Evolutionary conservation across 2,888 invertebrate genomes (phyloP), one percentile per base, ranked within the genome.

Genomic region (Polydrusus pterygomalis): DNA sequence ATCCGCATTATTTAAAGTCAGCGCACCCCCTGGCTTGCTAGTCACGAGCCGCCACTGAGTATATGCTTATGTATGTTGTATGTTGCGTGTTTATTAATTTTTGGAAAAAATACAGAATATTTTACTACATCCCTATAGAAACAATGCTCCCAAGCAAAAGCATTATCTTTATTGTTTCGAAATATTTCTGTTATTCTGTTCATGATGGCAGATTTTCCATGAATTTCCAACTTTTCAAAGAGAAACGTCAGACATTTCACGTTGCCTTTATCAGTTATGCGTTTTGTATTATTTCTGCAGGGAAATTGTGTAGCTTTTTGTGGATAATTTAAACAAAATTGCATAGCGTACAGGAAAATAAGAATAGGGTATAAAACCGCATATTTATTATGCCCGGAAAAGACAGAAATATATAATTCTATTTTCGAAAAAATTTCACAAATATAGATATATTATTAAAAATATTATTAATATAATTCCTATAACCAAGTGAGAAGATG

Each of bases 221-320:
- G 68, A 74, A 74, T 62, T 74, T 74, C 62, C 69, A 74, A 38
- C 68, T 69, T 58, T 74, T 74, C 68, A 68, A 68, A 67, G 60
- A 60, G 62, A 68, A 68, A 74, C 60, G 74, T 69, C 69, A 69
- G 74, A 69, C 70, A 40, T 68, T 74, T 60, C 69, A 67, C 69
- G 68, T 74, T 54, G 34, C 38, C 74, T 69, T 68, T 74, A 68
- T 74, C 74, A 74, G 68, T 74, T 74, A 74, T 74, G 74, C 74
- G 43, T 34, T 63, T 38, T 67, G 69, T 74, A 68, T 40, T 68
- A 56, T 69, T 25, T 68, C 54, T 30, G 34, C 54, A 51, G 17
- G 54, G 58, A 65, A 72, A 71, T 64, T 71, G 58, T 72, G 65
- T 45, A 54, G 64, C 65, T 17, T 47, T 56, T 72, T 71, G 45